Base-by-base conservation (phyloP, 2,888 invertebrate species). In the Tachina grossa region DNA sequence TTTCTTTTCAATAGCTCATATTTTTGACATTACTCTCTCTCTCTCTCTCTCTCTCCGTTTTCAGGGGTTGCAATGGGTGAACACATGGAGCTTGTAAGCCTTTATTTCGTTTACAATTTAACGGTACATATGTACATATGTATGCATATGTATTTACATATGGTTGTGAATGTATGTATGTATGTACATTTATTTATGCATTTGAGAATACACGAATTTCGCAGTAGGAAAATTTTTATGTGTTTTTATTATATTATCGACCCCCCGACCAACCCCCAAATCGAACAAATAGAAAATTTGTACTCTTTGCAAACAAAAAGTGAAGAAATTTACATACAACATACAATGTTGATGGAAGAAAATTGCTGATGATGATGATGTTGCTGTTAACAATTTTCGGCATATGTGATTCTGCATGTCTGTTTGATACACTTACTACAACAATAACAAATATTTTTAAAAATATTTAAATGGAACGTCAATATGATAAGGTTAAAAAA, bases 81-180 rank as follows among this genome's bases (percentile, higher is more conserved):
- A 39, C 19, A 9, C 45, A 49, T 57, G 49, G 14, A 53, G 51
- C 45, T 31, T 57, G 47, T 49, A 57, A 57, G 53, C 65, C 41
- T 71, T 77, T 63, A 49, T 51, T 75, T 63, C 68, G 63, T 57
- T 75, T 75, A 16, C 51, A 78, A 71, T 82, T 85, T 82, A 75
- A 82, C 82, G 78, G 81, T 85, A 78, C 77, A 82, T 84, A 84
- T 51, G 2, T 31, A 76, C 41, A 11, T 53, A 61, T 45, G 16
- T 55, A 55, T 22, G 4, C 31, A 31, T 31, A 84, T 63, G 9
- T 31, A n/a, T n/a, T n/a, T n/a, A n/a, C n/a, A n/a, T n/a, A n/a
- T n/a, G n/a, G n/a, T n/a, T n/a, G n/a, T n/a, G n/a, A n/a, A 84
- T 51, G 2, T 31, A 76, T 45, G 13, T 53, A 61, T 45, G 16